Evolutionary conservation across 1,140 invertebrate species (phyloP).

Genomic region (Drosophila malerkotliana): DNA sequence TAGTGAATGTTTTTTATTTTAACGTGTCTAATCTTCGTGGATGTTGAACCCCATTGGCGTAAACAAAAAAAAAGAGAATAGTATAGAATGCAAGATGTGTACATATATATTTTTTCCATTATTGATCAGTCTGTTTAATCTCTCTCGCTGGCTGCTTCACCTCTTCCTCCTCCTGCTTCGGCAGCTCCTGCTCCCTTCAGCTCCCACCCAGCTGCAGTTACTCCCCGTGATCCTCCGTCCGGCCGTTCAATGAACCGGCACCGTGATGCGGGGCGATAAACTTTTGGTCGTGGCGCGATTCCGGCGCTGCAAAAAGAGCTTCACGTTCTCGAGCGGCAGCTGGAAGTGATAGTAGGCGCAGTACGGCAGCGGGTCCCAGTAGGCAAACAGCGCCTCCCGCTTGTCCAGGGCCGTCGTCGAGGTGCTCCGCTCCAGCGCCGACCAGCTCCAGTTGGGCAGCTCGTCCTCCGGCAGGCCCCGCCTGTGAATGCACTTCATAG

Average conservation of each 20-base stretch:
- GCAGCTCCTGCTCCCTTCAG: slow-evolving; percentile 29
- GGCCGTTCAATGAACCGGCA: slow-evolving; percentile 79
- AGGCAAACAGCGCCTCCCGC: slow-evolving; percentile 90
- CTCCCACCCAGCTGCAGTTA: slow-evolving; percentile 1
- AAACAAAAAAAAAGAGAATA: slow-evolving; percentile 66
- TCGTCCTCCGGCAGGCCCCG: slow-evolving; percentile 85
- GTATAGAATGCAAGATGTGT: slow-evolving; percentile 39
- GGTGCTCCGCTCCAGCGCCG: slow-evolving; percentile 58
- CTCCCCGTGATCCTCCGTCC: slow-evolving; percentile 1
- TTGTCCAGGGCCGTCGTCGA: slow-evolving; percentile 87
- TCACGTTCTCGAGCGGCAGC: slow-evolving; percentile 87
- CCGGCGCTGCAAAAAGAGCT: slow-evolving; percentile 80
- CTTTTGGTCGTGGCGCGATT: slow-evolving; percentile 73
- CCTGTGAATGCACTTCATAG: slow-evolving; percentile 76
- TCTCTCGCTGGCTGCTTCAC: slow-evolving; percentile 48
- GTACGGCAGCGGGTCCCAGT: slow-evolving; percentile 93
- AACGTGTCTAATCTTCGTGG: slow-evolving; percentile 69
- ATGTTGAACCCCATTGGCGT: slow-evolving; percentile 75
- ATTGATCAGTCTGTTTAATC: slow-evolving; percentile 77
- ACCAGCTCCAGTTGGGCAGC: slow-evolving; percentile 68
- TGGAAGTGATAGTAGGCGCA: slow-evolving; percentile 93
- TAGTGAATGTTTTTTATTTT: slow-evolving; percentile 41
- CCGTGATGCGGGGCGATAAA: slow-evolving; percentile 78
- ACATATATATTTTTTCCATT: slow-evolving; percentile 33
- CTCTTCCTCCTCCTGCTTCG: slow-evolving; percentile 17